Evolutionary conservation across 2,797 vertebrate species (phyloP).

Genomic region (Spinus olivaceus): DNA sequence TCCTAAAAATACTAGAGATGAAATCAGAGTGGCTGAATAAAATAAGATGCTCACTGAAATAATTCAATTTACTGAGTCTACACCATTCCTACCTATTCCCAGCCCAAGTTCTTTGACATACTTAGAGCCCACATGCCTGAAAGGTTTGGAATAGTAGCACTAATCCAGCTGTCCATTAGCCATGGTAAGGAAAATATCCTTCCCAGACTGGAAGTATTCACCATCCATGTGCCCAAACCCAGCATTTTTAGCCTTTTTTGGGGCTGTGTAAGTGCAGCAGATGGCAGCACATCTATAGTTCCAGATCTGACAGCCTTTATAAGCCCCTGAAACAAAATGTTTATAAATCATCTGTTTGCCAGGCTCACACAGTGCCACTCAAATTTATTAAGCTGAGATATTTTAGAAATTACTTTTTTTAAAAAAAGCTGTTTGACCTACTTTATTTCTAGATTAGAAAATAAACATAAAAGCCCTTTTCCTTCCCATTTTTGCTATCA

Average conservation of each 20-base stretch:
- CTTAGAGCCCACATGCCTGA: neutral
- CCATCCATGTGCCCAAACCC: neutral
- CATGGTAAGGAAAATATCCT: neutral
- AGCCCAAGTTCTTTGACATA: neutral
- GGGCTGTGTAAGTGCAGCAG: neutral
- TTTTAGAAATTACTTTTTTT: neutral
- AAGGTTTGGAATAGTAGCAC: neutral
- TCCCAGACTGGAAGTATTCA: neutral
- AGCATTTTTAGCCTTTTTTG: neutral
- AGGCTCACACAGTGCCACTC: neutral
- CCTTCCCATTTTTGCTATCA: neutral
- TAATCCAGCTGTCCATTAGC: neutral
- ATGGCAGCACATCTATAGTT: neutral
- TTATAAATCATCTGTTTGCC: neutral
- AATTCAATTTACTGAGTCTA: neutral
- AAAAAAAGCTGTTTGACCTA: conserved; percentile 8
- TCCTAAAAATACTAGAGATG: neutral
- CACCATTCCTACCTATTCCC: neutral
- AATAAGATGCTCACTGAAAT: neutral
- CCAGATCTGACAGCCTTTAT: neutral
- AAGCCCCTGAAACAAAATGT: neutral
- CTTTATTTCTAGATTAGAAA: conserved; percentile 5
- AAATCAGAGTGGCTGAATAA: neutral
- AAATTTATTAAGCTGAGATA: neutral
- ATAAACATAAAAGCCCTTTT: neutral